A percentile compares a stretch with the other conserved stretches of the same genome.
Conservation (phyloP, 1,140 invertebrate genomes). For the Drosophila parabipectinata region DNA sequence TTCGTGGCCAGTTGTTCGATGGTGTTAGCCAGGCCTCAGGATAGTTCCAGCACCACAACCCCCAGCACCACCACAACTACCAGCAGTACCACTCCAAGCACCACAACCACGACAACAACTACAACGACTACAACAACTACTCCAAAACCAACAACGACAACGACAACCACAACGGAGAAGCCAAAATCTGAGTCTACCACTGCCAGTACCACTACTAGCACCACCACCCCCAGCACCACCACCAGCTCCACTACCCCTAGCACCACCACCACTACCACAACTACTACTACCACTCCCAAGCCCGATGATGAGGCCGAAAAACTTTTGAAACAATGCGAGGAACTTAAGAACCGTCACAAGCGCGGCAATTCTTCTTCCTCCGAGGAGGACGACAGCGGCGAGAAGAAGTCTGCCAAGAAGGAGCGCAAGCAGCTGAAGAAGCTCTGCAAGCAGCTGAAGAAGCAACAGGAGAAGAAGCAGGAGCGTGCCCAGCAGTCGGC, state of each 20-base stretch:
- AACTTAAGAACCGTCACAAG: conserved; percentile 53
- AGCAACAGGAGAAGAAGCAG: conserved; percentile 52
- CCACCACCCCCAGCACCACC: conserved; percentile 9
- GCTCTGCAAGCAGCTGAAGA: conserved; percentile 63
- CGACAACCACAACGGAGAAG: conserved; percentile 25
- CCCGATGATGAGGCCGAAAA: conserved; percentile 39
- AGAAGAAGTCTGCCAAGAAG: conserved; percentile 57
- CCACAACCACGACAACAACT: conserved; percentile 11
- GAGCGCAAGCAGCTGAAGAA: conserved; percentile 74
- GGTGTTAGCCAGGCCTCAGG: conserved; percentile 46
- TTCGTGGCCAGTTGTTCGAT: conserved; percentile 44
- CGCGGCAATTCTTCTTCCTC: conserved; percentile 57
- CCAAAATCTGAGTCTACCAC: conserved; percentile 24
- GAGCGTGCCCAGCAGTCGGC: conserved; percentile 31
- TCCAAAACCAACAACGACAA: conserved; percentile 14
- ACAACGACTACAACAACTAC: conserved; percentile 14
- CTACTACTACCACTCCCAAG: conserved; percentile 37
- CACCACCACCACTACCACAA: conserved; percentile 11
- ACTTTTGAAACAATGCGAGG: conserved; percentile 55
- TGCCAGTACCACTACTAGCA: background rate
- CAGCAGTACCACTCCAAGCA: background rate
- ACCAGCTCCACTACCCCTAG: background rate
- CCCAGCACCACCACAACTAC: conserved; percentile 3
- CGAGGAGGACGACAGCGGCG: conserved; percentile 62
- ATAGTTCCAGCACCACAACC: conserved; percentile 10